Base-by-base conservation (phyloP, 2,113 vertebrate genomes). In the Podarcis raffonei region DNA sequence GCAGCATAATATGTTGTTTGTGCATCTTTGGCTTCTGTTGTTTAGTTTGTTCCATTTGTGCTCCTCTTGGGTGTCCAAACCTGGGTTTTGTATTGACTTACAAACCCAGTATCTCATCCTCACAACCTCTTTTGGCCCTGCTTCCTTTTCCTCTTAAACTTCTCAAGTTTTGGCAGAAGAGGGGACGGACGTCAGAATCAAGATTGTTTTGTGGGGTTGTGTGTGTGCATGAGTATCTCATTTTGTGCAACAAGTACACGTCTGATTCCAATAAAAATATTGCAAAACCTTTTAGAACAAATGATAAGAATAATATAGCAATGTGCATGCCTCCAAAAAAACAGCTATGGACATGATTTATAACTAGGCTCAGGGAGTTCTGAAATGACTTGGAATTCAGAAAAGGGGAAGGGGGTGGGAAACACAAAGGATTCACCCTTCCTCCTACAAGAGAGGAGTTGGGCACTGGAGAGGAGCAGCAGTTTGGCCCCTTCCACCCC, bases 221-320 rank as follows among this genome's bases (percentile, higher is more conserved):
- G 35, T 68, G 18, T 20, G 32, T 16, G 37, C 1, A 27, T 7
- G 8, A 15, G 20, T 74, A 27, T 62, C 77, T 77, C 62, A 66
- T 27, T 77, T 42, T 75, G 59, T 20, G 25, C 84, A 78, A 72
- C 53, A 77, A 25, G 18, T 65, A 32, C 69, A 74, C 59, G 27
- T 82, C 84, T 77, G 74, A 78, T 66, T 86, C 81, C 81, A 83
- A 65, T 16, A 68, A 68, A 83, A 83, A 78, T 57, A 83, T 65
- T 83, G 87, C 72, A 35, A 77, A 68, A 57, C 35, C 13, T 48
- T 39, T 77, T 39, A 5, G 35, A 76, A 53, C 2, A 1, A 48
- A 77, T 1, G 62, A 76, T 88, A 78, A 78, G 74, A 66, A 68
- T 68, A 77, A 57, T 9, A 11, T 4, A 27, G 2, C 37, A 16